Conservation (phyloP, 2,888 invertebrate genomes). For the Tinea semifulvella region DNA sequence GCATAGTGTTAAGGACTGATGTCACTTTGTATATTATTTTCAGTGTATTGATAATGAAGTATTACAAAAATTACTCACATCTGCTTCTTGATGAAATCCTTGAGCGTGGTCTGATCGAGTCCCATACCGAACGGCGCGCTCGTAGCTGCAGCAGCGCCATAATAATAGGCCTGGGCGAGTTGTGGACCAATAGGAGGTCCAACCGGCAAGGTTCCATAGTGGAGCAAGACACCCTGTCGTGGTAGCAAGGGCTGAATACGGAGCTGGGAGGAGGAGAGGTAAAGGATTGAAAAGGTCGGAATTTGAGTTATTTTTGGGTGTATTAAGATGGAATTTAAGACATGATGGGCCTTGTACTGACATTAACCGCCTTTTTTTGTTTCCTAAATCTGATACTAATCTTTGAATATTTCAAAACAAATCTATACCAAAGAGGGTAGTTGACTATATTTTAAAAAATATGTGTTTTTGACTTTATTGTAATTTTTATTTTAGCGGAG, state of each 20-base stretch:
- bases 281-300: background rate
- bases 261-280: constrained; percentile 28
- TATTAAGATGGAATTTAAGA: too few relatives aligned
- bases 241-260: constrained; percentile 32
- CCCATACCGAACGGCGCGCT: constrained; percentile 58
- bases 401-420: too few relatives aligned
- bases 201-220: constrained; percentile 38
- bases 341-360: too few relatives aligned
- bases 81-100: constrained; percentile 88
- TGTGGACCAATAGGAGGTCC: constrained; percentile 36
- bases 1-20: too few relatives aligned
- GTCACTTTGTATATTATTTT: too few relatives aligned
- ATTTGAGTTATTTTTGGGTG: background rate
- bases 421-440: too few relatives aligned
- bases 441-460: too few relatives aligned
- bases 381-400: too few relatives aligned
- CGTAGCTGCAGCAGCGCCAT: constrained; percentile 41
- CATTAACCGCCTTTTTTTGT: too few relatives aligned
- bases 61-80: constrained; percentile 89
- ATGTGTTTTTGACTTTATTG: too few relatives aligned
- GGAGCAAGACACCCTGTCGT: constrained; percentile 31
- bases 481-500: too few relatives aligned
- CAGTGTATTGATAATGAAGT: too few relatives aligned
- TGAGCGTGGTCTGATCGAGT: constrained; percentile 71
- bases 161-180: constrained; percentile 65